Evolutionary conservation across 2,888 invertebrate species (phyloP), one percentile per base, ranked within the genome.

Genomic region (Apodemia hepburni): DNA sequence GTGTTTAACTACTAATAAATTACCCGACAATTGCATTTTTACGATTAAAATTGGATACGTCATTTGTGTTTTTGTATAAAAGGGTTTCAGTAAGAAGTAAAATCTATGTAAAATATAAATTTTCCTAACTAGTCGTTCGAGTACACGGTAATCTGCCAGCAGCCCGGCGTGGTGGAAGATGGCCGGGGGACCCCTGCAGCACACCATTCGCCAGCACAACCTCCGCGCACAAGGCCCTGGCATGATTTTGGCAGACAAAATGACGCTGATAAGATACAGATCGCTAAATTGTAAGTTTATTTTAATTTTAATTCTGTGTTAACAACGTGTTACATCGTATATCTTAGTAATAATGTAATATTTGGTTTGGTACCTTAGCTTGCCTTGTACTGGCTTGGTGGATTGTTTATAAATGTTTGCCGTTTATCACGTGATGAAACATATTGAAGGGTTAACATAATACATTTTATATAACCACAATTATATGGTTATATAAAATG

Each of bases 251-350:
- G 97, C 64, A 93, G 98, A 70, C 97, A 97, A 82, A 97, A 97
- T 80, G 98, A 98, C 85, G 97, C 97, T 64, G 98, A 98, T 87
- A 98, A 98, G 93, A 97, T 98, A 81, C 98, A 98, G 93, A 98
- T 98, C 92, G 97, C 98, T 85, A 98, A 98, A 96, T 93, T 98
- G 98, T 98, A 93, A 97, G 98, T 96, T 81, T 0, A 38, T 8
- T 27, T 47, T 4, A n/a, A 42, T 15, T 42, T 5, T 3, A 5
- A 42, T 42, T 42, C 4, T 42, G 15, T 42, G 1, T 42, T 42
- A 42, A 11, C 12, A 12, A 38, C 12, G 12, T 8, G 8, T 8
- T 5, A 0, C 0, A 33, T 8, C 12, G 3, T 3, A 12, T 38
- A 12, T 38, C 12, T 38, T 9, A 9, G 9, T 33, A 33, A 33